These are phyloP conservation scores for Rhodophaea formosa DNA, from an alignment of 2,888 invertebrate species.

Conservation along the genomic window DNA sequence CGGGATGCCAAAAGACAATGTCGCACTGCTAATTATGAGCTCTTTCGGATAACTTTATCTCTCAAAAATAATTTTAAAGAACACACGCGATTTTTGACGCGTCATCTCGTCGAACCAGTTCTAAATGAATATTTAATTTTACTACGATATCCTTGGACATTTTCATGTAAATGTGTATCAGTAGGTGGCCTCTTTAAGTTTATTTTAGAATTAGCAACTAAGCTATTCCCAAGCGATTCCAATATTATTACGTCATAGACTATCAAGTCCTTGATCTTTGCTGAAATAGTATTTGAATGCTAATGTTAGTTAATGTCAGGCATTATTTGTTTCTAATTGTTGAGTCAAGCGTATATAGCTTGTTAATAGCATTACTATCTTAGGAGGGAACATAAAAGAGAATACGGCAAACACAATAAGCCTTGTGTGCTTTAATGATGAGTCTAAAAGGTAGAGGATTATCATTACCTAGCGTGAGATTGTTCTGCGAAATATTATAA, in stretches of 20 bases:
- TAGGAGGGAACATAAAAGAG: neutral
- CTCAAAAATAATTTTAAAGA: slow-evolving; percentile 9
- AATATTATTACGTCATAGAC: neutral
- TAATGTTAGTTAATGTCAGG: neutral
- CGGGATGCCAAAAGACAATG: slow-evolving; percentile 41
- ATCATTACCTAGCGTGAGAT: neutral
- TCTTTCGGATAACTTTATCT: slow-evolving; percentile 30
- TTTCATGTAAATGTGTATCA: slow-evolving; percentile 6
- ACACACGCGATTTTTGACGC: neutral
- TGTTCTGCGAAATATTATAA: neutral
- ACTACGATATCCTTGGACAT: slow-evolving; percentile 12
- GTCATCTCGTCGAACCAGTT: slow-evolving; percentile 15
- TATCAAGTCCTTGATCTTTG: slow-evolving; percentile 1
- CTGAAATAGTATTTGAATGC: neutral
- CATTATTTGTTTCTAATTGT: slow-evolving; percentile 5
- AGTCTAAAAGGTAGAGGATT: neutral
- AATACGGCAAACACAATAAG: neutral
- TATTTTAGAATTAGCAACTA: neutral
- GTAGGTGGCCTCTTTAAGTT: slow-evolving; percentile 8
- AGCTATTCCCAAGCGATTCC: neutral
- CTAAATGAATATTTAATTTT: slow-evolving; percentile 14
- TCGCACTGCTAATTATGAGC: slow-evolving; percentile 31
- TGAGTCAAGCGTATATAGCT: neutral
- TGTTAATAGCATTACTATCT: neutral
- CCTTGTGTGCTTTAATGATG: neutral